Base-by-base conservation (phyloP, 2,113 vertebrate species). In the Saccopteryx bilineata region DNA sequence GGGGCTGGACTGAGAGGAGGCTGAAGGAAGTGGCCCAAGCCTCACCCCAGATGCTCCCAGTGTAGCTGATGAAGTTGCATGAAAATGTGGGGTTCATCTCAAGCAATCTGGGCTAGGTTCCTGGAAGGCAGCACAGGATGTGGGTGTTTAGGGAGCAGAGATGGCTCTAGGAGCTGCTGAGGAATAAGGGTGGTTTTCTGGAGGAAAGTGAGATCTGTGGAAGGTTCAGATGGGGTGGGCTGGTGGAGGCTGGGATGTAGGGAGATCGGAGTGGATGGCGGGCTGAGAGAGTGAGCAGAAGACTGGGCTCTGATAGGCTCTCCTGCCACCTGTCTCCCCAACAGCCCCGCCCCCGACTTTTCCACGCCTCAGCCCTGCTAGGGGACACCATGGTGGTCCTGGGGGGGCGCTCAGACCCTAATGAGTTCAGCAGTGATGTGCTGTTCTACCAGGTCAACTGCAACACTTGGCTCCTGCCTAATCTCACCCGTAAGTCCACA, bases 361-460 rank as follows among this genome's bases (percentile, higher is more conserved):
- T 99, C 98, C 99, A 99, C 0, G 98, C 99, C 4, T 98, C 99
- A 0, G 99, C 99, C 0, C 96, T 99, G 61, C 97, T 99, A 24
- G 99, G 99, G 96, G 99, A 99, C 97, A 99, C 99, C 76, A 99
- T 99, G 99, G 99, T 99, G 87, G 98, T 99, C 60, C 98, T 99
- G 0, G 99, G 99, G 7, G 99, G 99, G 0, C 98, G 99, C 72
- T 99, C 99, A 0, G 99, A 99, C 93, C 98, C 98, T 0, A 98
- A 99, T 31, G 99, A 99, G 92, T 99, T 99, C 97, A 99, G 99
- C 97, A 99, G 98, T n/a, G 98, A 98, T 0, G 98, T 99, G 56
- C 99, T 99, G 84, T 98, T 99, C 91, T 99, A 99, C 97, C 99
- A 99, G 98, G 98, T 99, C 97, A 99, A 99, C 98, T 99, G 99